Percentiles rank a stretch among this genome's conserved stretches.
These are phyloP conservation scores for Callopanchax toddi DNA, from an alignment of 2,113 vertebrate species.

Conservation along the genomic window DNA sequence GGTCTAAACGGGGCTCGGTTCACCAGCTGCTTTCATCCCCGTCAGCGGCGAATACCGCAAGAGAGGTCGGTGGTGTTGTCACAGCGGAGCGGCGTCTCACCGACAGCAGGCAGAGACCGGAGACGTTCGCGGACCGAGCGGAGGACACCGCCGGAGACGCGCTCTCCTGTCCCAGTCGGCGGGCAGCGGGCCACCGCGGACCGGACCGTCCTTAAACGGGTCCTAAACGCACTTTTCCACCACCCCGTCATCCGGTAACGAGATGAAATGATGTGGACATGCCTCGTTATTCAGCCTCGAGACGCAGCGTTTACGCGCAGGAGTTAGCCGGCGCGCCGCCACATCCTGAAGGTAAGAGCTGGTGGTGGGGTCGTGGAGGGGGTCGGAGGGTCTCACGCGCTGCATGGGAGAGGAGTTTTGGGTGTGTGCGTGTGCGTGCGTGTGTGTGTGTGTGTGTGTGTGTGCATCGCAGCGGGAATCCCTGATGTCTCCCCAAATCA, in stretches of 20 bases:
- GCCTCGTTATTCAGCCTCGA: constrained; percentile 94
- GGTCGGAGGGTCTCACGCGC: constrained; percentile 33
- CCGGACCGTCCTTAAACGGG: constrained; percentile 88
- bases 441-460: constrained; percentile 27
- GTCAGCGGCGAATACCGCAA: constrained; percentile 95
- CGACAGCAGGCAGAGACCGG: constrained; percentile 90
- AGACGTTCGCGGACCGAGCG: constrained; percentile 76
- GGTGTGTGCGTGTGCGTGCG: constrained; percentile 67
- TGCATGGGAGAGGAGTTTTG: constrained; percentile 82
- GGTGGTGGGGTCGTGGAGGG: constrained; percentile 47
- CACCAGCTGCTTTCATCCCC: constrained; percentile 75
- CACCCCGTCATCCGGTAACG: constrained; percentile 82
- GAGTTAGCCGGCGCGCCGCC: constrained; percentile 87
- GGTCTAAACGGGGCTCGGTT: constrained; percentile 83
- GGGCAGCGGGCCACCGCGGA: constrained; percentile 84
- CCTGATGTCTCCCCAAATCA: constrained; percentile 79
- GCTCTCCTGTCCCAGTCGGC: constrained; percentile 67
- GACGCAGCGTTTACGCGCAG: constrained; percentile 89
- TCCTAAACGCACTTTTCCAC: constrained; percentile 89
- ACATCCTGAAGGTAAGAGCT: constrained; percentile 85
- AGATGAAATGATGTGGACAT: constrained; percentile 95
- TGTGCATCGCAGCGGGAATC: constrained; percentile 82
- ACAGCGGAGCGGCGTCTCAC: constrained; percentile 96
- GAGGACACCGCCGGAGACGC: neutral
- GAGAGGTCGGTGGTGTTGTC: constrained; percentile 88